These are phyloP conservation scores for Saccostrea cuccullata DNA, from an alignment of 1,140 invertebrate species.

Conservation along the genomic window DNA sequence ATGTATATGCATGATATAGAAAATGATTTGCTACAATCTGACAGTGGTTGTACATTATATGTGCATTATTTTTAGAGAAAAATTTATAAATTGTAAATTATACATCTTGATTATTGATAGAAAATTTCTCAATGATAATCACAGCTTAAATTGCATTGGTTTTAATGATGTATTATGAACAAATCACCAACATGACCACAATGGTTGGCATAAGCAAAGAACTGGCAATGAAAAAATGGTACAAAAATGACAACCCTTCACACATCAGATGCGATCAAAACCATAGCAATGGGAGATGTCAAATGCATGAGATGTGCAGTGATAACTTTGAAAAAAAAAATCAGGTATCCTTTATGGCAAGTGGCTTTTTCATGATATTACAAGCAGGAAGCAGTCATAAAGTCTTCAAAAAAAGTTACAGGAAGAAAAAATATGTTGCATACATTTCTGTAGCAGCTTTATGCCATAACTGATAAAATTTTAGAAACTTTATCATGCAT, in stretches of 20 bases:
- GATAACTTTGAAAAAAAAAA: not conserved
- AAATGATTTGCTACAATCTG: not conserved
- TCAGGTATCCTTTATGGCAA: not conserved
- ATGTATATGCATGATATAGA: not conserved
- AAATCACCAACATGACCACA: no score
- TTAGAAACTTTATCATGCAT: not conserved
- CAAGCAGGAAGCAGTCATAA: not conserved
- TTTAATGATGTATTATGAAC: no score
- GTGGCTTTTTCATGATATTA: not conserved
- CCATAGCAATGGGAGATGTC: not conserved
- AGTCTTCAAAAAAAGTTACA: not conserved
- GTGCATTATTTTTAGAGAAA: not conserved
- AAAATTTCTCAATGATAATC: not conserved
- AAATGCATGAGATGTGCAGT: not conserved
- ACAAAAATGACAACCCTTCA: not conserved
- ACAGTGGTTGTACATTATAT: not conserved
- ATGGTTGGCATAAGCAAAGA: not conserved
- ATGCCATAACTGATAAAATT: not conserved
- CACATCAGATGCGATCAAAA: not conserved
- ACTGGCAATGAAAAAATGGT: not conserved
- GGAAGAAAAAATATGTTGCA: not conserved
- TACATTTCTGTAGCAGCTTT: not conserved
- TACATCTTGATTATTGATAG: not conserved
- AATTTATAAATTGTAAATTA: not conserved
- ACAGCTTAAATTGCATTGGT: not conserved